These are phyloP conservation scores for Cochlearius cochlearius DNA, from an alignment of 2,113 vertebrate genomes.

Conservation along the genomic window DNA sequence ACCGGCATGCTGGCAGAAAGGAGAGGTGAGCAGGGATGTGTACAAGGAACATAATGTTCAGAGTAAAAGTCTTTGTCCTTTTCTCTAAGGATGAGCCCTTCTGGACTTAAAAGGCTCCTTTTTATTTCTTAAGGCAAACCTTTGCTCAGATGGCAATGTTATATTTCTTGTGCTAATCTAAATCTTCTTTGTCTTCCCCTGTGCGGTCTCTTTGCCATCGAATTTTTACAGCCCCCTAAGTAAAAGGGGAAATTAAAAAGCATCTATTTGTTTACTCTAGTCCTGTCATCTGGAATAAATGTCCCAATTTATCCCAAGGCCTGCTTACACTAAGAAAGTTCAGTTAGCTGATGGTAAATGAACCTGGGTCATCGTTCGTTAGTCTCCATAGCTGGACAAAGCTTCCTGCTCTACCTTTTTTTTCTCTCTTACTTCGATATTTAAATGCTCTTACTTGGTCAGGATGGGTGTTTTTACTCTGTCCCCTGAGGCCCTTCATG, in stretches of 20 bases:
- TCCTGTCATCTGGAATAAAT: constrained; percentile 57
- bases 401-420: neutral
- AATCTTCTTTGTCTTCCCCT: neutral
- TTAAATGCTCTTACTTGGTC: neutral
- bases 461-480: neutral
- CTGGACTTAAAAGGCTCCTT: neutral
- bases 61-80: neutral
- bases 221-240: neutral
- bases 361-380: neutral
- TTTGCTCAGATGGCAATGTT: neutral
- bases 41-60: neutral
- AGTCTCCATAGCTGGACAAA: neutral
- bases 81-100: neutral
- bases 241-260: constrained; percentile 40
- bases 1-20: neutral
- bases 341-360: constrained; percentile 5
- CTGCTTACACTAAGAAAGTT: neutral
- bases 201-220: neutral
- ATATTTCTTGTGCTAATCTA: neutral
- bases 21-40: neutral
- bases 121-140: neutral
- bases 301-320: constrained; percentile 38
- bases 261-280: constrained; percentile 46
- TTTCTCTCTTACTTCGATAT: neutral
- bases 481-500: neutral